These are phyloP conservation scores for Siniperca undulata DNA, from an alignment of 2,797 vertebrate species.

Conservation along the genomic window DNA sequence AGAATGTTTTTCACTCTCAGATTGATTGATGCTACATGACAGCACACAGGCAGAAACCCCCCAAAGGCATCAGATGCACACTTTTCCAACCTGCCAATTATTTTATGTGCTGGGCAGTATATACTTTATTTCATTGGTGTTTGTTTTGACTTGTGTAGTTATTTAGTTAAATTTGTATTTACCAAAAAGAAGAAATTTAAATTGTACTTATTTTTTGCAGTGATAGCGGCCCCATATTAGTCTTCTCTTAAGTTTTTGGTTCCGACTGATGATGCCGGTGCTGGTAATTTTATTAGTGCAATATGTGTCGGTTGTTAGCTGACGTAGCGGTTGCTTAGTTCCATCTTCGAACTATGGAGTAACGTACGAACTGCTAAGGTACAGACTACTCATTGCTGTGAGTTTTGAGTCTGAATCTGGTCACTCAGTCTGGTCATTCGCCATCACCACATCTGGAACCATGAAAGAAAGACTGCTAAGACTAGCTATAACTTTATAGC, in stretches of 20 bases:
- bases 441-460: too few relatives aligned
- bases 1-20: conserved; percentile 24
- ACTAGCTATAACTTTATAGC: too few relatives aligned
- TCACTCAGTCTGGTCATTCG: neutral
- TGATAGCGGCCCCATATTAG: neutral
- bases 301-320: too few relatives aligned
- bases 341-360: too few relatives aligned
- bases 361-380: too few relatives aligned
- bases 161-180: neutral
- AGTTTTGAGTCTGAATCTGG: too few relatives aligned
- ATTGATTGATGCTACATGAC: conserved; percentile 55
- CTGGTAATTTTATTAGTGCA: too few relatives aligned
- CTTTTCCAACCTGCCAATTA: conserved; percentile 38
- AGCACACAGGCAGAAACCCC: conserved; percentile 27
- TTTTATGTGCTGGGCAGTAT: neutral
- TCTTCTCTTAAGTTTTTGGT: too few relatives aligned
- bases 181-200: neutral
- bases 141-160: neutral
- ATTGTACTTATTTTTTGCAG: neutral
- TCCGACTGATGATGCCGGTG: too few relatives aligned
- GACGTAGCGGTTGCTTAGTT: too few relatives aligned
- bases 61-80: conserved; percentile 37
- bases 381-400: too few relatives aligned
- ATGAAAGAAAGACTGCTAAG: too few relatives aligned
- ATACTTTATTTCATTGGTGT: neutral